Evolutionary conservation across 2,888 invertebrate genomes (phyloP), one percentile per base, ranked within the genome.

Genomic region (Arrhopalites spinosus): DNA sequence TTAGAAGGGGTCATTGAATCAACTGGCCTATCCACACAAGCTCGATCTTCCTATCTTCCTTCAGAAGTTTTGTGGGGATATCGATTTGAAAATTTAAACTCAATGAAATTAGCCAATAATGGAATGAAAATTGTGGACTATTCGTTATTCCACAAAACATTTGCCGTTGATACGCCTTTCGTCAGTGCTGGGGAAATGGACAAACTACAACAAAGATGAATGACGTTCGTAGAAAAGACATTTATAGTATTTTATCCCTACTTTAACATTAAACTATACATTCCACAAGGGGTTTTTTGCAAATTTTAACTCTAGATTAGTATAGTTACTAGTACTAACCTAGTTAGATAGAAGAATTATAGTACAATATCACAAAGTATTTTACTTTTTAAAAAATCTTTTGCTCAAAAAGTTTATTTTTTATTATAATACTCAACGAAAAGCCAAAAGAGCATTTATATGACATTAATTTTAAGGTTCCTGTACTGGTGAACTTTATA

Each of bases 1-100:
- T 89, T 96, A 29, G 96, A 96, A 87, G 96, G 95, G 0, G 92
- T 92, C 61, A 80, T 81, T 1, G 96, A 96, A 85, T 93, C 94
- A 0, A 96, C 96, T 0, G 93, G 93, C 0, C 92, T 92, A 83
- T 90, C 91, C 0, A 90, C 93, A 0, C 93, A 93, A 85, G 93
- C 93, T 0, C 50, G 93, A 73, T 91, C 93, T 0, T 94, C 94
- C 83, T 96, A 93, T 82, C 88, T 94, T 1, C 96, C 83, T 2
- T 77, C 78, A 1, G 83, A 83, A 75, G 79, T 83, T 69, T 20
- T 80, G n/a, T 82, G 81, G 81, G 82, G 79, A 17, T 61, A 69
- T 8, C 73, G 77, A 59, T 80, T 79, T 69, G 68, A 78, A 75
- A 78, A 77, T 43, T 17, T 69, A 2, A 36, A 56, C 30, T 61